Evolutionary conservation across 2,113 vertebrate species (phyloP).

Genomic region (Phalacrocorax carbo): DNA sequence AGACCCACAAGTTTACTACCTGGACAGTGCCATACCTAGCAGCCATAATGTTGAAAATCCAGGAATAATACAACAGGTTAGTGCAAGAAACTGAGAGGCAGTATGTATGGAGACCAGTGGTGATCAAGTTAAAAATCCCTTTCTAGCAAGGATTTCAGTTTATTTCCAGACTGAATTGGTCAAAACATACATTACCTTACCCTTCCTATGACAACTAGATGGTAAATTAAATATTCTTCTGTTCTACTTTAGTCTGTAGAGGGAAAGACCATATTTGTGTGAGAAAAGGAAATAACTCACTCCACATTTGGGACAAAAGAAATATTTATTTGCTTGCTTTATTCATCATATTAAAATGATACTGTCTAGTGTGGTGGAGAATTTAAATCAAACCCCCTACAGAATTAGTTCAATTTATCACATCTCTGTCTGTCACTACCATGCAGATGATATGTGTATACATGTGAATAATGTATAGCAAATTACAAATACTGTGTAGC

Average conservation of each 20-base stretch:
- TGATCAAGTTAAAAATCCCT: too few relatives aligned
- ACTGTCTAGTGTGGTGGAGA: background rate
- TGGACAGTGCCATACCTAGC: too few relatives aligned
- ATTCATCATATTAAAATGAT: background rate
- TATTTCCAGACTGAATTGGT: background rate
- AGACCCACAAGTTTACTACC: too few relatives aligned
- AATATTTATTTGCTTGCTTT: background rate
- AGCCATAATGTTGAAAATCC: too few relatives aligned
- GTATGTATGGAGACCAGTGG: too few relatives aligned
- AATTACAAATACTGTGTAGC: background rate
- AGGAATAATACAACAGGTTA: too few relatives aligned
- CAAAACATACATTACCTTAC: background rate
- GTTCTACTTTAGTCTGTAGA: background rate
- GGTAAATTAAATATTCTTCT: background rate
- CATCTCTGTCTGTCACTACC: background rate
- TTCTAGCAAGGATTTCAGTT: background rate
- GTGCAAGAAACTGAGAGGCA: too few relatives aligned
- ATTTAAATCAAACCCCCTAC: background rate
- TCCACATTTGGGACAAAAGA: background rate
- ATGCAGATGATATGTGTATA: background rate
- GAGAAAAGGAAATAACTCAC: background rate
- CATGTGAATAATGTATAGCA: background rate
- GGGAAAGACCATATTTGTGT: background rate
- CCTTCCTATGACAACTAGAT: background rate
- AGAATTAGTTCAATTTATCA: constrained; percentile 2